These are phyloP conservation scores for Masnerella sp. DNA, from an alignment of 2,888 invertebrate species.

Conservation along the genomic window DNA sequence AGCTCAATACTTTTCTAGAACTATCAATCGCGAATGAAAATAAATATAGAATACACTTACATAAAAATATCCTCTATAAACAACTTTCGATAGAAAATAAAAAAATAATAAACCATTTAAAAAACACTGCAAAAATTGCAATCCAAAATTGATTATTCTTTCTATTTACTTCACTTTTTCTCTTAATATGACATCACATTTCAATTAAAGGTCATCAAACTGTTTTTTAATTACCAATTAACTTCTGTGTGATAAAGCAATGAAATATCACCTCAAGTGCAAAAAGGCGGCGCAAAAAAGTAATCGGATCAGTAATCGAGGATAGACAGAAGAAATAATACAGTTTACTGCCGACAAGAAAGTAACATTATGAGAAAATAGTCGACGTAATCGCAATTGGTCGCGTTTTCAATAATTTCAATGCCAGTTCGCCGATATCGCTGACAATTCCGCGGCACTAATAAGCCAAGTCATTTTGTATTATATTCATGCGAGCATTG, in stretches of 20 bases:
- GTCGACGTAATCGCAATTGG: slow-evolving; percentile 44
- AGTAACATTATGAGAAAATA: slow-evolving; percentile 57
- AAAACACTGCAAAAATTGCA: too few species aligned
- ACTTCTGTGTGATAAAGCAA: slow-evolving; percentile 13
- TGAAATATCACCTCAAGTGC: slow-evolving; percentile 7
- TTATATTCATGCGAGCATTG: slow-evolving; percentile 57
- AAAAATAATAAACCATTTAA: too few species aligned
- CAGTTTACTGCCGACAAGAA: slow-evolving; percentile 36
- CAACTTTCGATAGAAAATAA: too few species aligned
- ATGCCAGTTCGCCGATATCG: slow-evolving; percentile 53
- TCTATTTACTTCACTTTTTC: neutral
- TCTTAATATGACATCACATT: neutral
- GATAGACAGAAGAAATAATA: slow-evolving; percentile 39
- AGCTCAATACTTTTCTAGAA: neutral
- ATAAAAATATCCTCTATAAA: too few species aligned
- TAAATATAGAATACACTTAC: too few species aligned
- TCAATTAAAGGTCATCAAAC: slow-evolving; percentile 12
- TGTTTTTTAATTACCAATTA: slow-evolving; percentile 1
- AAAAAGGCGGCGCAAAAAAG: slow-evolving; percentile 46
- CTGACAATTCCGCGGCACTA: slow-evolving; percentile 50
- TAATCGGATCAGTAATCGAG: slow-evolving; percentile 50
- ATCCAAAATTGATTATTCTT: too few species aligned
- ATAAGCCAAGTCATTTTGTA: slow-evolving; percentile 55
- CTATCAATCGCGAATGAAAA: neutral
- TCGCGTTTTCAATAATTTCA: slow-evolving; percentile 59